phyloP scores from a whole-genome alignment of 2,113 vertebrate genomes.

The Eonycteris spelaea region DNA sequence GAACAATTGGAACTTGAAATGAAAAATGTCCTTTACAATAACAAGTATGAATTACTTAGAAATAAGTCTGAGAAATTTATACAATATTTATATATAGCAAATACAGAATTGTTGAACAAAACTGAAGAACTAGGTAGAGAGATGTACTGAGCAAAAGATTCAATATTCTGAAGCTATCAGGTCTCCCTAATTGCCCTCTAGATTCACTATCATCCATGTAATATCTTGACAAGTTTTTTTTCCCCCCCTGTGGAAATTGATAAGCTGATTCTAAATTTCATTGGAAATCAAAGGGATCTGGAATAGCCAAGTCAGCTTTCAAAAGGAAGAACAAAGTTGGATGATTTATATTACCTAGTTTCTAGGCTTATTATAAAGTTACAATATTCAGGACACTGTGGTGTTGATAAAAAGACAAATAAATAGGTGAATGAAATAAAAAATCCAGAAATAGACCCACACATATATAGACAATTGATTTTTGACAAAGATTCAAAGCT shows the following conservation, averaged over 20 bases:
- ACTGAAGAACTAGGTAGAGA: neutral
- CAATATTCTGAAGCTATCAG: neutral
- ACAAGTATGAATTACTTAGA: neutral
- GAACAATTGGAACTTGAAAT: neutral
- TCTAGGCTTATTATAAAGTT: neutral
- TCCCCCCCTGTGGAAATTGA: neutral
- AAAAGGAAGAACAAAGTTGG: neutral
- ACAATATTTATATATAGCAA: too few species aligned
- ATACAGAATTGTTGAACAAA: neutral
- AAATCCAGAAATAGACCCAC: neutral
- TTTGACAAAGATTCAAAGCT: neutral
- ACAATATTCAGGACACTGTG: neutral
- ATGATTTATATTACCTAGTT: neutral
- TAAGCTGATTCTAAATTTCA: neutral
- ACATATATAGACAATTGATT: neutral
- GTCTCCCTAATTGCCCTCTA: neutral
- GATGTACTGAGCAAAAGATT: neutral
- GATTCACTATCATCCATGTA: neutral
- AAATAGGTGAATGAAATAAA: neutral
- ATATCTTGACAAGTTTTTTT: neutral
- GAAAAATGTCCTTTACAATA: neutral
- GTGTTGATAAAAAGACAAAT: neutral
- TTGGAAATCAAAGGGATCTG: neutral
- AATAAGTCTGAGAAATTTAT: neutral
- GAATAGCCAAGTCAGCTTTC: neutral